Evolutionary conservation across 2,797 vertebrate genomes (phyloP).

Genomic region (Clarias laeviceps): DNA sequence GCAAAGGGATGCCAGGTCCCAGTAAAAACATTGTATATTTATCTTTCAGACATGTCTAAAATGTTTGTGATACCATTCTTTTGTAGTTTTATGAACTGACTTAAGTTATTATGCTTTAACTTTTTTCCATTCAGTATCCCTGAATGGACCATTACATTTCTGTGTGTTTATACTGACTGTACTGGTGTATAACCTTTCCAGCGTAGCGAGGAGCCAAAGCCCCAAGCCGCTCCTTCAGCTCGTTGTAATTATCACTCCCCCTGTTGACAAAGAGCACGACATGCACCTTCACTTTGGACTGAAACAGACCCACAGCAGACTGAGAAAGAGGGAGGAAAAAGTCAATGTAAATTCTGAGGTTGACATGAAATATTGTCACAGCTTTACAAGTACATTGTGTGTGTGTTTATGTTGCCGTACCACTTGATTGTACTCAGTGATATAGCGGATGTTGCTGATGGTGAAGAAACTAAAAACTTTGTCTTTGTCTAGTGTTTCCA

Average conservation of each 20-base stretch:
- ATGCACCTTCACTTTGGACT: slow-evolving; percentile 80
- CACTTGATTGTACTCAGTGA: slow-evolving; percentile 89
- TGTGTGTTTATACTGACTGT: not conserved
- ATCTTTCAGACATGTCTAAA: not conserved
- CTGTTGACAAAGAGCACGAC: slow-evolving; percentile 87
- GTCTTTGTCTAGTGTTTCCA: slow-evolving; percentile 71
- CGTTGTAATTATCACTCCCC: slow-evolving; percentile 70
- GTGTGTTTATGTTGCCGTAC: slow-evolving; percentile 65
- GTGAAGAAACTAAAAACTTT: slow-evolving; percentile 82
- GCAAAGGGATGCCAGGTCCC: not conserved
- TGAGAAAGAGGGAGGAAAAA: slow-evolving; percentile 60
- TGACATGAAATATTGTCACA: too few relatives aligned
- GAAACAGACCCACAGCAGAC: slow-evolving; percentile 86
- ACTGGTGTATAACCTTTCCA: slow-evolving; percentile 62
- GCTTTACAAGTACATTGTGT: not conserved
- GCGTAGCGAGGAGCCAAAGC: slow-evolving; percentile 74
- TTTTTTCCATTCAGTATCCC: not conserved
- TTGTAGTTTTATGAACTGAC: not conserved
- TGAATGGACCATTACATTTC: not conserved
- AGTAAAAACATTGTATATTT: not conserved
- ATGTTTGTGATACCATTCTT: not conserved
- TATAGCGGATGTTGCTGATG: slow-evolving; percentile 79
- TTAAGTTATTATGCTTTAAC: not conserved
- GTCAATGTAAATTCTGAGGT: not conserved
- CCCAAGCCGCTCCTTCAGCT: slow-evolving; percentile 69